Conservation (phyloP, 2,888 invertebrate species). For the Brenthis daphne region DNA sequence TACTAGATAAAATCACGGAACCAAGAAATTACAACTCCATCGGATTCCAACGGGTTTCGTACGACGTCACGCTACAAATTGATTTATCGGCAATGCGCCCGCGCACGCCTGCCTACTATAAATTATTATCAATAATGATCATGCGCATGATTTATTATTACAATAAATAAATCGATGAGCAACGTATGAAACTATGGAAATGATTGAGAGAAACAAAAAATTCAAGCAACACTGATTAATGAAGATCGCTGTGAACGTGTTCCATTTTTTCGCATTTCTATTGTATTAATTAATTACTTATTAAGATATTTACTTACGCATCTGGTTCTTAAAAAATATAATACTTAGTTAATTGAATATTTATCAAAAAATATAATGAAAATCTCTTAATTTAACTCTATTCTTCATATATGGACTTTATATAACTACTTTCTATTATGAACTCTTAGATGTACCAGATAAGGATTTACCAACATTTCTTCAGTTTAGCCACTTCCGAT, state of each 20-base stretch:
- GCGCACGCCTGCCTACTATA: slow-evolving; percentile 64
- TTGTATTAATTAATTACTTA: slow-evolving; percentile 18
- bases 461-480: too few species aligned
- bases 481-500: too few species aligned
- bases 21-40: slow-evolving; percentile 27
- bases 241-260: slow-evolving; percentile 4
- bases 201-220: slow-evolving; percentile 35
- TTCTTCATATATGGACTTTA: too few species aligned
- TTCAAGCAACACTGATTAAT: slow-evolving; percentile 31
- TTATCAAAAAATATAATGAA: too few species aligned
- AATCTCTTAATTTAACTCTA: too few species aligned
- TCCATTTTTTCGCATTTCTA: slow-evolving; percentile 14
- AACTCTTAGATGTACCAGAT: too few species aligned
- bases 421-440: too few species aligned
- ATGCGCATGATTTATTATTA: slow-evolving; percentile 71
- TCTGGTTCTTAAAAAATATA: too few species aligned
- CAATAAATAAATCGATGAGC: slow-evolving; percentile 71
- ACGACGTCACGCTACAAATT: slow-evolving; percentile 48
- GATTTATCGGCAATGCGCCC: slow-evolving; percentile 57
- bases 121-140: slow-evolving; percentile 78
- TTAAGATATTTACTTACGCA: not conserved
- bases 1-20: slow-evolving; percentile 10
- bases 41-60: slow-evolving; percentile 19
- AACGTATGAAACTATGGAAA: slow-evolving; percentile 47
- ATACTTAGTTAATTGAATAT: too few species aligned